phyloP scores from a whole-genome alignment of 2,113 vertebrate species.

The Anser brachyrhynchus region DNA sequence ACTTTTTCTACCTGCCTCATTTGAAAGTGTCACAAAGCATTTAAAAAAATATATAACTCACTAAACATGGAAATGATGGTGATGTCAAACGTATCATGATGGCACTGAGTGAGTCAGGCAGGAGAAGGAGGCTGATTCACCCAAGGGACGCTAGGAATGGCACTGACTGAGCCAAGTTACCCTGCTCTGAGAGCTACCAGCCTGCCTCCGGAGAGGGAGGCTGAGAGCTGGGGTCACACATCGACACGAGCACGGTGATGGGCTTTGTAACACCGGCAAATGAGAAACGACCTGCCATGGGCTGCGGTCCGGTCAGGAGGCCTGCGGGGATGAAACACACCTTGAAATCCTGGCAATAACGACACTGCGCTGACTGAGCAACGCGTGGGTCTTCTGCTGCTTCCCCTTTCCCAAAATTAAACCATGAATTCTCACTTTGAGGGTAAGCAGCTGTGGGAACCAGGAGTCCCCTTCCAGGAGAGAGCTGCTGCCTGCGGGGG shows the following conservation, averaged over 20 bases:
- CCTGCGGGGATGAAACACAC: accelerated
- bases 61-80: neutral
- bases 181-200: neutral
- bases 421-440: neutral
- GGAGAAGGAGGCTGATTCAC: neutral
- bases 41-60: neutral
- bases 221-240: neutral
- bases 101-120: neutral
- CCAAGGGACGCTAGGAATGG: neutral
- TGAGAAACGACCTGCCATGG: neutral
- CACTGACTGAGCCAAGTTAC: neutral
- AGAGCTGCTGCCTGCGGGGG: accelerated
- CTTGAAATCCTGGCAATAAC: neutral
- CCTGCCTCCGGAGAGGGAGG: neutral
- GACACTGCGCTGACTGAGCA: neutral
- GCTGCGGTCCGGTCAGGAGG: neutral
- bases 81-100: neutral
- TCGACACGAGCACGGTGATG: accelerated
- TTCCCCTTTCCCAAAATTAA: neutral
- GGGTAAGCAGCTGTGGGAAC: neutral
- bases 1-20: neutral
- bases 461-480: neutral
- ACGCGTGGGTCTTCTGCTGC: neutral
- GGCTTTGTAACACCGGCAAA: neutral
- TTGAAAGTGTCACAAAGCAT: slow-evolving; percentile 33